Conservation (phyloP, 2,113 vertebrate genomes). For the Uria aalge region DNA sequence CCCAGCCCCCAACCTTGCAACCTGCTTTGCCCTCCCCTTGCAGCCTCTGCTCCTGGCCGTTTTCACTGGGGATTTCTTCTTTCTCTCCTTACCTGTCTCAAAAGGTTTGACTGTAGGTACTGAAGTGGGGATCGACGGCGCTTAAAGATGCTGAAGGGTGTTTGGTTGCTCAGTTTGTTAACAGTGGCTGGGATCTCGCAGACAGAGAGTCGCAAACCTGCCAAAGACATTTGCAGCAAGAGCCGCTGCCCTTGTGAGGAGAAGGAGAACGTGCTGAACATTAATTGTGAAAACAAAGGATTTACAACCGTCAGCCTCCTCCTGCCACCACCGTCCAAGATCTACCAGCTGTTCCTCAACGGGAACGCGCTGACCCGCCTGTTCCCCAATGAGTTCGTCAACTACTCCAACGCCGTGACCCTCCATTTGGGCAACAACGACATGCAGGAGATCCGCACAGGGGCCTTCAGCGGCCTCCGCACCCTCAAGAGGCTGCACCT, state of each 20-base stretch:
- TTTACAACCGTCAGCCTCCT: conserved; percentile 90
- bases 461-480: conserved; percentile 90
- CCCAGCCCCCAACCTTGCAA: not conserved
- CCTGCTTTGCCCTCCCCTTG: not conserved
- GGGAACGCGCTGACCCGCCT: conserved; percentile 92
- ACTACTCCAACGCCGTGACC: conserved; percentile 93
- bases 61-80: conserved; percentile 68
- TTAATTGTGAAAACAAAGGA: conserved; percentile 98
- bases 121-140: conserved; percentile 67
- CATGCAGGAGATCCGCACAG: conserved; percentile 90
- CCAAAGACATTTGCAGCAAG: conserved; percentile 98
- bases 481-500: conserved; percentile 93
- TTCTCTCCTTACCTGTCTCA: conserved; percentile 47
- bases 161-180: conserved; percentile 92
- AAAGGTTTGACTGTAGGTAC: conserved; percentile 73
- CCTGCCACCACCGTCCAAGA: conserved; percentile 89
- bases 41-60: not conserved
- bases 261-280: conserved; percentile 92
- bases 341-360: conserved; percentile 95
- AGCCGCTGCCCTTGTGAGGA: conserved; percentile 94
- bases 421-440: conserved; percentile 97
- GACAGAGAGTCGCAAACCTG: conserved; percentile 93
- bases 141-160: conserved; percentile 95
- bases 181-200: conserved; percentile 88
- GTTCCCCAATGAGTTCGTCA: conserved; percentile 91